These are phyloP conservation scores for Cheilosia grossa DNA, from an alignment of 2,888 invertebrate species.

Conservation along the genomic window DNA sequence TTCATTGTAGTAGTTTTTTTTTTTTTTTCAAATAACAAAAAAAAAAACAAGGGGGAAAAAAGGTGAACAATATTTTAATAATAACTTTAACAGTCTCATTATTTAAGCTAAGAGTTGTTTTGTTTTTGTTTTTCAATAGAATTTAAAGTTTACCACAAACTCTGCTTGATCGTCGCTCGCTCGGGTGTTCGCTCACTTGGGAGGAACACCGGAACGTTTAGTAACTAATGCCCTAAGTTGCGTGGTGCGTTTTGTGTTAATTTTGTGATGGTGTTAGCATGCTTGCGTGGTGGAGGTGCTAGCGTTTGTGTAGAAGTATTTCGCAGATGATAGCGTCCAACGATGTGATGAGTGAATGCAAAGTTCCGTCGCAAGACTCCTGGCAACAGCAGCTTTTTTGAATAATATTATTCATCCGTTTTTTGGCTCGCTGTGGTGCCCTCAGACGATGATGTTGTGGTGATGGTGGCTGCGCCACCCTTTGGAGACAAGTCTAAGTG, in stretches of 20 bases:
- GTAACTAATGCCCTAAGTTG: constrained; percentile 73
- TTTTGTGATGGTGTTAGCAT: constrained; percentile 60
- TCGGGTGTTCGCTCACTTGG: constrained; percentile 39
- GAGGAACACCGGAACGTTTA: constrained; percentile 60
- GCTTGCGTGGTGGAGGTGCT: constrained; percentile 55
- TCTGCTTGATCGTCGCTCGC: constrained; percentile 68
- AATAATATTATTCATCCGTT: constrained; percentile 56
- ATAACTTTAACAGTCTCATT: constrained; percentile 76
- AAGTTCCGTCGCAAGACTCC: constrained; percentile 56
- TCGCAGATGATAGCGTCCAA: constrained; percentile 58
- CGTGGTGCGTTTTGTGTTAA: constrained; percentile 69
- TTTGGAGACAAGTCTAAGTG: constrained; percentile 85
- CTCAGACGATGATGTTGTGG: constrained; percentile 34
- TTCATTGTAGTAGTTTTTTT: constrained; percentile 32
- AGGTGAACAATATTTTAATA: constrained; percentile 68
- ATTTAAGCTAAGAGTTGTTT: constrained; percentile 75
- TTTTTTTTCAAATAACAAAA: constrained; percentile 22
- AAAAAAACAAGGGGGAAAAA: constrained; percentile 41
- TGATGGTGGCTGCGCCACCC: constrained; percentile 37
- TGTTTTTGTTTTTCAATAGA: constrained; percentile 47
- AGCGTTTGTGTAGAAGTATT: constrained; percentile 40
- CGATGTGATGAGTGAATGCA: constrained; percentile 57
- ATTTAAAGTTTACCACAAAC: constrained; percentile 67
- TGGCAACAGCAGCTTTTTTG: constrained; percentile 53
- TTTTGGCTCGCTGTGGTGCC: constrained; percentile 16